Percentiles rank a stretch among this genome's conserved stretches.
These are phyloP conservation scores for Limnephilus auricula DNA, from an alignment of 2,888 invertebrate species.

Conservation along the genomic window DNA sequence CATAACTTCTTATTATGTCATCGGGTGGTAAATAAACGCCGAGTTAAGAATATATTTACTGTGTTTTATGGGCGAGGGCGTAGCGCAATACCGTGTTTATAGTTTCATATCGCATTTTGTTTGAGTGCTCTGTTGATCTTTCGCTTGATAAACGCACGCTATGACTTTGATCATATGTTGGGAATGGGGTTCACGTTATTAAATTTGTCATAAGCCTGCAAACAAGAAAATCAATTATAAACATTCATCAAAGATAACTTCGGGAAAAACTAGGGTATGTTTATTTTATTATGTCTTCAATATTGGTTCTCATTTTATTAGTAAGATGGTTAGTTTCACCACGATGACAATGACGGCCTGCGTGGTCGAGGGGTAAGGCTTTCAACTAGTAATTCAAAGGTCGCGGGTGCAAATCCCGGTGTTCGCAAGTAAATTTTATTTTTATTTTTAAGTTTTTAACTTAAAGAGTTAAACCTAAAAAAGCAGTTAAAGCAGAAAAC, in stretches of 20 bases:
- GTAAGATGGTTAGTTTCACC: no score
- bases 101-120: background rate
- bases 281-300: background rate
- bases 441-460: no score
- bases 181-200: background rate
- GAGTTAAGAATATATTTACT: conserved; percentile 23
- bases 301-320: background rate
- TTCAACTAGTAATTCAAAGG: no score
- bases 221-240: background rate
- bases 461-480: no score
- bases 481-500: no score
- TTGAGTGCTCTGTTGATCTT: background rate
- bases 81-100: background rate
- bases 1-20: conserved; percentile 58
- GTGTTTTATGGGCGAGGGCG: background rate
- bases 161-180: background rate
- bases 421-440: no score
- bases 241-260: background rate
- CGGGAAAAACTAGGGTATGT: background rate
- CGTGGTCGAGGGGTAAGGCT: no score
- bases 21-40: conserved; percentile 13
- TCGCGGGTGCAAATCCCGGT: no score
- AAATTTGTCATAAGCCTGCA: background rate
- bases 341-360: no score
- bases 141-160: background rate